Evolutionary conservation across 2,113 vertebrate species (phyloP).

Genomic region (Anarhynchus alexandrinus): DNA sequence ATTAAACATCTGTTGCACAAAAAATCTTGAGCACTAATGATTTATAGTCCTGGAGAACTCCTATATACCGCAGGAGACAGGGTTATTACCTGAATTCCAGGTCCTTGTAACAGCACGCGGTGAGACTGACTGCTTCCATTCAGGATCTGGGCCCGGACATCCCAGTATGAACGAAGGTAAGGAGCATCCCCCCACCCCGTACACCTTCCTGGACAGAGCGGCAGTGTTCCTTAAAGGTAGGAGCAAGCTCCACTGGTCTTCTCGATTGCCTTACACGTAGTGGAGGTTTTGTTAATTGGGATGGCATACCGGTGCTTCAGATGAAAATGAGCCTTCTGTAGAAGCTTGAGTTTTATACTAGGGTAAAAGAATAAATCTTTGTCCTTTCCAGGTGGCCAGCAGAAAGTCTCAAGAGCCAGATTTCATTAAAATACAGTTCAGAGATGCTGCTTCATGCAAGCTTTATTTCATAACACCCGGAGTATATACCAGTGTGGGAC

Average conservation of each 20-base stretch:
- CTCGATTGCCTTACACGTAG: fast-evolving
- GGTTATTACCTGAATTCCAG: neutral
- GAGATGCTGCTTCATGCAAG: neutral
- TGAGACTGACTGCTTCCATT: neutral
- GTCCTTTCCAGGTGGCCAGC: neutral
- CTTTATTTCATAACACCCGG: neutral
- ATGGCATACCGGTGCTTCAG: neutral
- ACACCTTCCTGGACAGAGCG: neutral
- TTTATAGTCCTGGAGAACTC: neutral
- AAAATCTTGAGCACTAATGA: neutral
- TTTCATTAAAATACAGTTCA: neutral
- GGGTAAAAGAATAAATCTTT: neutral
- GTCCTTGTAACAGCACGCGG: neutral
- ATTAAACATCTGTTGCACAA: neutral
- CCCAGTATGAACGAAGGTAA: neutral
- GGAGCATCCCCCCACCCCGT: neutral
- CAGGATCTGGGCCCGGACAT: neutral
- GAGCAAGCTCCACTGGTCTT: neutral
- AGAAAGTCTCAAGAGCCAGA: neutral
- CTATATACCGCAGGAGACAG: neutral
- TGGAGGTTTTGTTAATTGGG: neutral
- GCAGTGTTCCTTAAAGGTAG: neutral
- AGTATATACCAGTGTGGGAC: no score
- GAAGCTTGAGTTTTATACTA: neutral
- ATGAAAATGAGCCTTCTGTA: neutral